Conservation (phyloP, 2,797 vertebrate genomes). For the Lutjanus campechanus region DNA sequence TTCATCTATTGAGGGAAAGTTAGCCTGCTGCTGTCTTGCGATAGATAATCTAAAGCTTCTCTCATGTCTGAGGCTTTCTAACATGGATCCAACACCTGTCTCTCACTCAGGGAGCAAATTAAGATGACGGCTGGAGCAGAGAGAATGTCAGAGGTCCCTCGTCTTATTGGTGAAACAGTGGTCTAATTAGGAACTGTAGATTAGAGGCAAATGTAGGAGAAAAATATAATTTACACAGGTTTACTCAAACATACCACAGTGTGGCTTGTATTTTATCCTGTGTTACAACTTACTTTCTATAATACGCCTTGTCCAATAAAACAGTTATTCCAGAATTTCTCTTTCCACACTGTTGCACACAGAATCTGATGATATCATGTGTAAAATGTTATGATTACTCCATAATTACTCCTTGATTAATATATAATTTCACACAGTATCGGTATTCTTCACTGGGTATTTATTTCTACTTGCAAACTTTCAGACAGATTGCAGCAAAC, state of each 20-base stretch:
- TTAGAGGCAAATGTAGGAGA: background rate
- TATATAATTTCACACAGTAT: background rate
- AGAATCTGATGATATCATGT: background rate
- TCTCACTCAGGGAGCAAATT: constrained; percentile 29
- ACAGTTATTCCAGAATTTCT: background rate
- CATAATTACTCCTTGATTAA: background rate
- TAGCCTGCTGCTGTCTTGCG: constrained; percentile 37
- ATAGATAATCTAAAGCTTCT: constrained; percentile 41
- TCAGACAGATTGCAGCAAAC: constrained; percentile 10
- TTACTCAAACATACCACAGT: background rate
- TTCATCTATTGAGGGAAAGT: constrained; percentile 46
- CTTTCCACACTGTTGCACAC: background rate
- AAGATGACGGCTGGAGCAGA: constrained; percentile 20
- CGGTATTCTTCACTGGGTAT: background rate
- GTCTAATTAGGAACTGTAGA: constrained; percentile 3
- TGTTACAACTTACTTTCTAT: background rate
- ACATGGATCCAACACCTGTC: constrained; percentile 48
- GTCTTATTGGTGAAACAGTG: background rate
- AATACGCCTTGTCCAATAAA: background rate
- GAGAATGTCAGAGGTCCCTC: constrained; percentile 11
- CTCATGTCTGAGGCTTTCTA: constrained; percentile 32
- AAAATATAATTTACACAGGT: background rate
- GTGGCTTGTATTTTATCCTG: background rate
- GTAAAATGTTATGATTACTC: background rate
- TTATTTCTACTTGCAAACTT: constrained; percentile 22